These are phyloP conservation scores for Glomeris marginata DNA, from an alignment of 2,888 invertebrate species.

Conservation along the genomic window DNA sequence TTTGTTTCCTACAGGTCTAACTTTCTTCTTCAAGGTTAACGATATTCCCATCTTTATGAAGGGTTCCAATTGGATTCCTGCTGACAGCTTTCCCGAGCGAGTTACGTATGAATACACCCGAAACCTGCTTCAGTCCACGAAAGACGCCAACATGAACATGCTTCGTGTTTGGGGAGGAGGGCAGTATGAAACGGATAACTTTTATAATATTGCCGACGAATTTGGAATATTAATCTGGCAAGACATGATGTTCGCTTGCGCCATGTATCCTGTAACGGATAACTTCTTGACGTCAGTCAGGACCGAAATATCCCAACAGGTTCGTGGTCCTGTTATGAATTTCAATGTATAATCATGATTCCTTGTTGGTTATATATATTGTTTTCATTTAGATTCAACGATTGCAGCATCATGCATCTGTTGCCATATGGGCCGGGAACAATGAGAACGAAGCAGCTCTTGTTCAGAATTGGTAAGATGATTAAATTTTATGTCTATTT, in stretches of 20 bases:
- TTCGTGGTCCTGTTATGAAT: slow-evolving; percentile 24
- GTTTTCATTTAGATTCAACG: slow-evolving; percentile 35
- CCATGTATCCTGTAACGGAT: slow-evolving; percentile 69
- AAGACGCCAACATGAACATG: slow-evolving; percentile 75
- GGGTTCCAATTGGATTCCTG: slow-evolving; percentile 88
- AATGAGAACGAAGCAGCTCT: slow-evolving; percentile 93
- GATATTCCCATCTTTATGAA: slow-evolving; percentile 79
- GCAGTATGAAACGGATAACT: slow-evolving; percentile 75
- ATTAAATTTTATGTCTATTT: background rate
- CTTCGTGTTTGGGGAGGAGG: slow-evolving; percentile 99
- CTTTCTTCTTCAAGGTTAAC: slow-evolving; percentile 80
- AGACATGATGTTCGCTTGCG: slow-evolving; percentile 92
- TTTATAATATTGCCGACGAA: slow-evolving; percentile 74
- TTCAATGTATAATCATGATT: slow-evolving; percentile 1
- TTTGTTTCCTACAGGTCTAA: slow-evolving; percentile 33
- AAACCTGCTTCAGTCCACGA: slow-evolving; percentile 49
- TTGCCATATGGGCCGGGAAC: slow-evolving; percentile 83
- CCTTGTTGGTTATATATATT: background rate
- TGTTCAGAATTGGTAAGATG: slow-evolving; percentile 55
- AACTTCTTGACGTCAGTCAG: slow-evolving; percentile 57
- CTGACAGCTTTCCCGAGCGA: slow-evolving; percentile 63
- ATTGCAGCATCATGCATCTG: slow-evolving; percentile 69
- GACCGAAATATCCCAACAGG: slow-evolving; percentile 64
- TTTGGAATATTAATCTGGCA: slow-evolving; percentile 93
- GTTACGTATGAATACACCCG: slow-evolving; percentile 42